phyloP scores from a whole-genome alignment of 2,888 invertebrate species.

The Lasioglossum villosulum region DNA sequence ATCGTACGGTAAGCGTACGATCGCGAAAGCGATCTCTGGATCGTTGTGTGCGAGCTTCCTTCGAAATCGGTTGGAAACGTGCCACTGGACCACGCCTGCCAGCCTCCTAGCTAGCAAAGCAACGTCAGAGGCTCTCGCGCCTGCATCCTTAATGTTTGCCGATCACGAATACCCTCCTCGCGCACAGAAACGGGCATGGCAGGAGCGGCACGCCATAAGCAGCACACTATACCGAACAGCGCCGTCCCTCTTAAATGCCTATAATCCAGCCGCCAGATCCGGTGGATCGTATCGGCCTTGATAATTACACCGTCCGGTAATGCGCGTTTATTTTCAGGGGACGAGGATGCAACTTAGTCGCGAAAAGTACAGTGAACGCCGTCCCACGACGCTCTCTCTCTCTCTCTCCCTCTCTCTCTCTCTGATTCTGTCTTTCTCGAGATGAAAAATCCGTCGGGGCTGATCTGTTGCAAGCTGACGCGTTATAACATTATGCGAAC shows the following conservation, averaged over 20 bases:
- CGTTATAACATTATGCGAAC: slow-evolving; percentile 4
- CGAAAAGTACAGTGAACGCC: background rate
- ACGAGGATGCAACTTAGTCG: slow-evolving; percentile 14
- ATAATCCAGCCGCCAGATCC: slow-evolving; percentile 25
- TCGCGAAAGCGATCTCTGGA: slow-evolving; percentile 65
- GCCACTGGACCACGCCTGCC: slow-evolving; percentile 67
- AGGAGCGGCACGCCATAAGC: background rate
- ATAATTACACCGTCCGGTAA: slow-evolving; percentile 28
- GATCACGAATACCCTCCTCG: slow-evolving; percentile 21
- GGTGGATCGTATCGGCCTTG: slow-evolving; percentile 12
- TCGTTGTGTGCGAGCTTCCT: slow-evolving; percentile 56
- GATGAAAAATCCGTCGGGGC: background rate
- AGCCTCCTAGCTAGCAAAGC: slow-evolving; percentile 11
- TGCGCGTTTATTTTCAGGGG: slow-evolving; percentile 28
- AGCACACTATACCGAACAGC: slow-evolving; percentile 8
- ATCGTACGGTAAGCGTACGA: slow-evolving; percentile 68
- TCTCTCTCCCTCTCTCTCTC: background rate
- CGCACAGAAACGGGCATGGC: background rate
- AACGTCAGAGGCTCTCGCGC: background rate
- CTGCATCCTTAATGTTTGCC: slow-evolving; percentile 27
- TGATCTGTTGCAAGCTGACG: slow-evolving; percentile 12
- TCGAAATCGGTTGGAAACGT: slow-evolving; percentile 65
- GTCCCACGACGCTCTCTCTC: background rate
- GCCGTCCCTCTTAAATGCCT: slow-evolving; percentile 21
- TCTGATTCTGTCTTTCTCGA: background rate